Evolutionary conservation across 2,113 vertebrate species (phyloP).

Genomic region (Amblyornis subalaris): DNA sequence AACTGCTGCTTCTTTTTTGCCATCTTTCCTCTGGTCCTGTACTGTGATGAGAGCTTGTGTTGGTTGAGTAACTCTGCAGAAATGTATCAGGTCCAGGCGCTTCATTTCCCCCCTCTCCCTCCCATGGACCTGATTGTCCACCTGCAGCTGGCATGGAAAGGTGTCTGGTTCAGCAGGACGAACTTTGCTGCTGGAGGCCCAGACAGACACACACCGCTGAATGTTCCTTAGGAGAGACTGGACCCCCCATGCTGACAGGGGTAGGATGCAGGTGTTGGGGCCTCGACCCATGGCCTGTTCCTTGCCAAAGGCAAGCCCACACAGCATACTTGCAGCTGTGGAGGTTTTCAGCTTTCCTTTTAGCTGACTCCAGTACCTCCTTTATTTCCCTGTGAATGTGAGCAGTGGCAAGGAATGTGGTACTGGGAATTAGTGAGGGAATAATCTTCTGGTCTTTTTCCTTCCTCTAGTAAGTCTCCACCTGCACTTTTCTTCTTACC

Average conservation of each 20-base stretch:
- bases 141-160: not conserved
- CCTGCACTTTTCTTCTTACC: not conserved
- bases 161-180: fast-evolving
- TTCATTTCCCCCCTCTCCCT: not conserved
- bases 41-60: not conserved
- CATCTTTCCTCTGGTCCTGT: not conserved
- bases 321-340: not conserved
- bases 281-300: not conserved
- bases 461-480: not conserved
- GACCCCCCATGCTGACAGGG: fast-evolving
- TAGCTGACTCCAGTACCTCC: not conserved
- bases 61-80: not conserved
- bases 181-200: not conserved
- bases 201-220: not conserved
- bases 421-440: not conserved
- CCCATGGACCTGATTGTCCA: not conserved
- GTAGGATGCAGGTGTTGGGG: not conserved
- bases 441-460: not conserved
- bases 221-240: not conserved
- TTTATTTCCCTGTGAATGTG: not conserved
- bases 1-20: not conserved
- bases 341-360: not conserved
- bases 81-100: not conserved
- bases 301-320: not conserved
- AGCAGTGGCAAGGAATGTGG: not conserved